Base-by-base conservation (phyloP, 2,888 invertebrate species). In the Baccha elongata region DNA sequence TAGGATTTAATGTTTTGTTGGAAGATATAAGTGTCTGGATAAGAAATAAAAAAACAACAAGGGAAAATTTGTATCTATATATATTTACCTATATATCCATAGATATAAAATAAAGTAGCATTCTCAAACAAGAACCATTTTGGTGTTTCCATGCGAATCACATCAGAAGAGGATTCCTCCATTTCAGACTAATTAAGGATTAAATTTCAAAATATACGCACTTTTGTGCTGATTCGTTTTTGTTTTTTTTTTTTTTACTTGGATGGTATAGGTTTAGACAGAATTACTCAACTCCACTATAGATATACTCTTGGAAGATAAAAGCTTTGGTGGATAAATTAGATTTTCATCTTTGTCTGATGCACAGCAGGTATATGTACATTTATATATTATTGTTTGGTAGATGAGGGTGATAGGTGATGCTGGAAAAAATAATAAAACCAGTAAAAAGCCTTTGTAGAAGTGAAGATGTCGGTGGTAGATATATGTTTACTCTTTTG, bases 101-200 rank as follows among this genome's bases (percentile, higher is more conserved):
- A 32, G 19, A 2, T 8, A 44, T 1, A 10, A 19, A 44, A 50
- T 15, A 26, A 58, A 58, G 17, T 13, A 7, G n/a, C 19, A 17
- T 32, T n/a, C 1, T 5, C 10, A 46, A 64, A 11, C 13, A 26
- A 53, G 48, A 71, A 23, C 55, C 52, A 62, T 53, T 37, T 68
- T 64, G 60, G 60, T 44, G 48, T 80, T 42, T 80, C 44, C 35
- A 48, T 55, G 35, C 37, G 29, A 52, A 72, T 42, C 37, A 11
- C 23, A 62, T 37, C 46, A 21, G 7, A 35, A 32, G 50, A 32
- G 64, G 48, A 55, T 42, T 29, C 44, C 65, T 74, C 21, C 52
- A 58, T 80, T 80, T 64, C 80, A 75, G 50, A 69, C 80, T 80
- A 80, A 80, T 80, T 80, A 80, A 69, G 75, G 74, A 80, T 80